A percentile compares a stretch with the other conserved stretches of the same genome.
Evolutionary conservation across 2,797 vertebrate genomes (phyloP).

Genomic region (Atherinosoma microstoma): DNA sequence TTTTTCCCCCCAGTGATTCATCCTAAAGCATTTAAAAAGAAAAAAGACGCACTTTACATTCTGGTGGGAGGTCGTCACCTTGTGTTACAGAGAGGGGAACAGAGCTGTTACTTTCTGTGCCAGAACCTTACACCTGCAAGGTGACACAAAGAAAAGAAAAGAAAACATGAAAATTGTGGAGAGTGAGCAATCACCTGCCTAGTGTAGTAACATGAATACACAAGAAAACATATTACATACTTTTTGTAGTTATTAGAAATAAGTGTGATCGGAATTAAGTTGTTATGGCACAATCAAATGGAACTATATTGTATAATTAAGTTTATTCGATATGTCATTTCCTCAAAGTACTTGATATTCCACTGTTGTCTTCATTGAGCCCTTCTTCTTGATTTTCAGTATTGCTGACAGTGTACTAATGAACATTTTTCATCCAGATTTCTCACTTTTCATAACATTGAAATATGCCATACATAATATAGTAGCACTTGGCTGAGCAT

Average conservation of each 20-base stretch:
- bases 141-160: constrained; percentile 37
- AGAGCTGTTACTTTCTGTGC: constrained; percentile 65
- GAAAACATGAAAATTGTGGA: constrained; percentile 12
- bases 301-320: too few relatives aligned
- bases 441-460: neutral
- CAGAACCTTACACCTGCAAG: constrained; percentile 42
- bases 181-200: constrained; percentile 35
- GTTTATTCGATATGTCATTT: too few relatives aligned
- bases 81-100: constrained; percentile 45
- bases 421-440: neutral
- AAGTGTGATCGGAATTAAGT: too few relatives aligned
- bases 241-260: too few relatives aligned
- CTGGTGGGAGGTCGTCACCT: constrained; percentile 69
- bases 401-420: too few relatives aligned
- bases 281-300: too few relatives aligned
- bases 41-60: constrained; percentile 67
- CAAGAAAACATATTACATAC: constrained; percentile 7
- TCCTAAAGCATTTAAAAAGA: constrained; percentile 58
- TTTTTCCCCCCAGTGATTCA: constrained; percentile 63
- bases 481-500: neutral
- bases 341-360: too few relatives aligned
- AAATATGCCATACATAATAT: neutral
- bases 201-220: constrained; percentile 18
- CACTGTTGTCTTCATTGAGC: too few relatives aligned
- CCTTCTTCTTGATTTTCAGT: neutral